Base-by-base conservation (phyloP, 2,888 invertebrate species). In the Rhodophaea formosa region DNA sequence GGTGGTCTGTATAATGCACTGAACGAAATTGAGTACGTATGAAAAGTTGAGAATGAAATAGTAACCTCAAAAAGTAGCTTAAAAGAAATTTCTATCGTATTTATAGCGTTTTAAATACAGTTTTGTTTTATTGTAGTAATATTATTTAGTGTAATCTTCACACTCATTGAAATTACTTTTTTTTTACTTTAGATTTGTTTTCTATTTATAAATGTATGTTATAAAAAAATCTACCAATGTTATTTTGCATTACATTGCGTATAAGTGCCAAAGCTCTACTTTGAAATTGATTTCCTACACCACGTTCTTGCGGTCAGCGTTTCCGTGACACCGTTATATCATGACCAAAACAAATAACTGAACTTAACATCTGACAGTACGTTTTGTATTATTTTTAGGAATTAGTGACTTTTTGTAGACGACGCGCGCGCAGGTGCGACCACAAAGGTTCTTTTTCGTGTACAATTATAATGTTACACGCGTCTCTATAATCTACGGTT, bases 341-440 rank as follows among this genome's bases (percentile, higher is more conserved):
- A 44, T n/a, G 44, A 54, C 44, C 35, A 55, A 55, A 55, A 45
- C 54, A 55, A 55, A 55, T 45, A 32, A n/a, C 15, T n/a, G 45
- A 12, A 43, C 43, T 43, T 10, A 15, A 23, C 14, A 43, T 53
- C 23, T 23, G 23, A 23, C 23, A 23, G 23, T 23, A 23, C 23
- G 5, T 53, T 43, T 39, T 52, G 30, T 55, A 32, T 46, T 55
- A 35, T 55, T 53, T 55, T 16, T 32, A 32, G 15, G 8, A 16
- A 55, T 55, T 55, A 45, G 32, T 32, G 32, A 12, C 35, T 55
- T 55, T 53, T 45, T 55, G 45, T 54, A 32, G 15, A 29, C 45
- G 30, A 15, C 43, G 45, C 54, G 45, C 32, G 45, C 32, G 46
- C 54, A 55, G 54, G 45, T 55, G 54, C 30, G 43, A 55, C 54